These are phyloP conservation scores for Nysson spinosus DNA, from an alignment of 2,888 invertebrate species.

Conservation along the genomic window DNA sequence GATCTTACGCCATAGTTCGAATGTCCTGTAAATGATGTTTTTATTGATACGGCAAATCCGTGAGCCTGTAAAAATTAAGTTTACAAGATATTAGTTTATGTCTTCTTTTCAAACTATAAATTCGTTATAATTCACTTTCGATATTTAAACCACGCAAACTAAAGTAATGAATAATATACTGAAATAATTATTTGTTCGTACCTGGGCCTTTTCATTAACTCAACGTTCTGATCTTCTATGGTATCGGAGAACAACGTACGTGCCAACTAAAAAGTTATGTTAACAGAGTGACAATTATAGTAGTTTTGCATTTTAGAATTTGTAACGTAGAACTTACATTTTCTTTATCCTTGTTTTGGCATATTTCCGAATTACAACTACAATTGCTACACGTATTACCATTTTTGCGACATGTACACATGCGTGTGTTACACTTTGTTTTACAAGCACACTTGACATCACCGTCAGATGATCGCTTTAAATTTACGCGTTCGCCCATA, in stretches of 20 bases:
- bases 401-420: slow-evolving; percentile 82
- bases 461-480: slow-evolving; percentile 81
- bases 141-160: too few relatives aligned
- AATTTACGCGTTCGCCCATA: slow-evolving; percentile 69
- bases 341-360: slow-evolving; percentile 70
- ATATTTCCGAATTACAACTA: slow-evolving; percentile 79
- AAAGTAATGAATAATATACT: too few relatives aligned
- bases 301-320: neutral
- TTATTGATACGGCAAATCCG: too few relatives aligned
- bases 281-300: neutral
- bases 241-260: neutral
- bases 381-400: slow-evolving; percentile 78
- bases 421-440: slow-evolving; percentile 80
- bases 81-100: too few relatives aligned
- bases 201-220: neutral
- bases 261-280: neutral
- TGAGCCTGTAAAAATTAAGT: too few relatives aligned
- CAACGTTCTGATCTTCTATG: neutral
- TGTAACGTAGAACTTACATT: slow-evolving; percentile 47
- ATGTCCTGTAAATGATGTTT: too few relatives aligned
- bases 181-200: too few relatives aligned
- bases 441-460: slow-evolving; percentile 82
- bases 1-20: too few relatives aligned
- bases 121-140: too few relatives aligned
- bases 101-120: too few relatives aligned